phyloP scores from a whole-genome alignment of 1,140 invertebrate genomes.

The Drosophila ogumai region DNA sequence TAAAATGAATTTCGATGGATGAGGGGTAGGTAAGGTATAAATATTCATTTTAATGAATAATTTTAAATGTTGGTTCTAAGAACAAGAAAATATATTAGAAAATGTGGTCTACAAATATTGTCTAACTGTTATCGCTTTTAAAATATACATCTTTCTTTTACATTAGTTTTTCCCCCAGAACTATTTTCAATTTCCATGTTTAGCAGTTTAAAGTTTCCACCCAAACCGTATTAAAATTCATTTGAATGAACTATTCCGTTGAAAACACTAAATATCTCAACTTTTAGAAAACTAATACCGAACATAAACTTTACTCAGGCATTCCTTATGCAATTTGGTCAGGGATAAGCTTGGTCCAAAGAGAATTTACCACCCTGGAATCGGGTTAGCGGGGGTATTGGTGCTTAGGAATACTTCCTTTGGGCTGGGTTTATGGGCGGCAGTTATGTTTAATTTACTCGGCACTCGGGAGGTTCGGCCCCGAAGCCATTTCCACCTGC shows the following conservation, averaged over 20 bases:
- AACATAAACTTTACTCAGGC: constrained; percentile 9
- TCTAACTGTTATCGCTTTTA: not conserved
- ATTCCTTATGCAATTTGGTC: constrained; percentile 4
- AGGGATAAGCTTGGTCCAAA: not conserved
- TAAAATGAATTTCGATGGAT: constrained; percentile 57
- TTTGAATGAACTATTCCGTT: constrained; percentile 10
- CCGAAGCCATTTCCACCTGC: constrained; percentile 39
- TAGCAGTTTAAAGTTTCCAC: not conserved
- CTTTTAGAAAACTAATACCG: constrained; percentile 9
- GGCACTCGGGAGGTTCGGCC: constrained; percentile 2
- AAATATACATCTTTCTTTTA: not conserved
- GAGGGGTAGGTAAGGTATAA: constrained; percentile 7
- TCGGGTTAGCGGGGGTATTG: not conserved
- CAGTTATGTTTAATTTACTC: constrained; percentile 64
- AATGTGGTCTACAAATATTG: not conserved
- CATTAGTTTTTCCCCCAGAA: not conserved
- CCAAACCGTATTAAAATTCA: constrained; percentile 5
- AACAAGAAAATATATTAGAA: not conserved
- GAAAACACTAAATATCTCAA: constrained; percentile 10
- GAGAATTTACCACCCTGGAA: not conserved
- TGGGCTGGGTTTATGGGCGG: constrained; percentile 21
- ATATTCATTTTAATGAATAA: constrained; percentile 39
- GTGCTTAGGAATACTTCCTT: constrained; percentile 14
- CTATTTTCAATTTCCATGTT: not conserved
- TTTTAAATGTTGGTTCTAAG: constrained; percentile 1